Base-by-base conservation (phyloP, 2,888 invertebrate species). In the Melanostoma mellinum region DNA sequence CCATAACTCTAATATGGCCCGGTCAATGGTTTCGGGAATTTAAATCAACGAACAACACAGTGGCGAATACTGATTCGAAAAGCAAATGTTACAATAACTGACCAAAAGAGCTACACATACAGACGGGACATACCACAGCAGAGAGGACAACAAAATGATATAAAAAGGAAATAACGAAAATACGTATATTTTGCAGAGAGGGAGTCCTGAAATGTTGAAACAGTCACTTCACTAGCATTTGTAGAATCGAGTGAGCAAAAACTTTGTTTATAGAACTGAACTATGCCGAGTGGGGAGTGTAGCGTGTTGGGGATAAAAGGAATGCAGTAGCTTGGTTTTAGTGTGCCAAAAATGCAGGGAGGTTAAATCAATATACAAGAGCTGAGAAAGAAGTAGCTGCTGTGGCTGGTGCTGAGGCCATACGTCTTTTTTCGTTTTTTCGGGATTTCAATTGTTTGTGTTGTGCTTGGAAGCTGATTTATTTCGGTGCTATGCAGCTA, bases 401-500 rank as follows among this genome's bases (percentile, higher is more conserved):
- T 32, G 32, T 52, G 35, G 46, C 33, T 56, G 40, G 46, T 63
- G 36, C 53, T 52, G n/a, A 33, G 35, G 46, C 33, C 44, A 20
- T 20, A 20, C 20, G 20, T 36, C 9, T 20, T 35, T 20, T 10
- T 33, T 42, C 9, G 30, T 38, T 67, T 50, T 52, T 61, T 44
- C 30, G 20, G 60, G 36, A 38, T 71, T 36, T 50, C 48, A 55
- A 53, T 52, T 67, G 56, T 63, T 72, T 73, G 52, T 46, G 32
- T 61, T 75, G 69, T 63, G 42, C 44, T 50, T 33, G 73, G 40
- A 52, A 78, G 56, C 69, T 84, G 84, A 84, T 84, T 84, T 84
- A 84, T 84, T 50, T 44, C 44, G 36, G 20, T 42, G 65, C 55
- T 78, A 71, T 77, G 78, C 82, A 65, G 63, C 65, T 77, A 73